Conservation (phyloP, 2,797 vertebrate genomes). For the Cryptoblepharus egeriae region DNA sequence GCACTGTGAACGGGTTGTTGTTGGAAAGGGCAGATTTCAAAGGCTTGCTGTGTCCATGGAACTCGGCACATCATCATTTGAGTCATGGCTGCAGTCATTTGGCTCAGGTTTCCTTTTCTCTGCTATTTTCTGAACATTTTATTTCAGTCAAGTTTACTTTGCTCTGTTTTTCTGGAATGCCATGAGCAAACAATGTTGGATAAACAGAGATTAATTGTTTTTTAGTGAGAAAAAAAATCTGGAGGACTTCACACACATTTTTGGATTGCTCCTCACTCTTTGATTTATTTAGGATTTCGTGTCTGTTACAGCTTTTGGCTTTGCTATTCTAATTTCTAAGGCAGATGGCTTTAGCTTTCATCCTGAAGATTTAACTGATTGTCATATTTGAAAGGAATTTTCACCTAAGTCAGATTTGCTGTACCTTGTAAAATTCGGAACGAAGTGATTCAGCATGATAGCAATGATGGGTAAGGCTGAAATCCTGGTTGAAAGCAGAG, state of each 20-base stretch:
- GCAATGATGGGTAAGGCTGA: not conserved
- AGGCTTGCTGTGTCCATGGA: not conserved
- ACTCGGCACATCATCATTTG: not conserved
- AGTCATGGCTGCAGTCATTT: not conserved
- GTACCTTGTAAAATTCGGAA: slow-evolving; percentile 1
- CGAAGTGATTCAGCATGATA: not conserved
- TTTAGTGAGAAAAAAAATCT: not conserved
- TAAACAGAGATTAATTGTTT: slow-evolving; percentile 12
- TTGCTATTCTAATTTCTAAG: not conserved
- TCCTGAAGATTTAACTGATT: not conserved
- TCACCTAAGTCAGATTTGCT: not conserved
- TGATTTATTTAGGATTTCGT: slow-evolving; percentile 10
- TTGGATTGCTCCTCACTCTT: slow-evolving; percentile 2
- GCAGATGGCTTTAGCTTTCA: not conserved
- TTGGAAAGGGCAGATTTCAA: not conserved
- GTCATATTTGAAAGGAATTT: not conserved
- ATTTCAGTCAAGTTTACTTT: not conserved
- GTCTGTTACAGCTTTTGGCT: not conserved
- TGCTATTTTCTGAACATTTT: not conserved
- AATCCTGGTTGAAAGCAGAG: not conserved
- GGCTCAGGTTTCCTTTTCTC: not conserved
- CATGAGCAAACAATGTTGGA: slow-evolving; percentile 1
- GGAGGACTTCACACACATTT: slow-evolving; percentile 15
- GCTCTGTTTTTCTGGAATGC: slow-evolving; percentile 5
- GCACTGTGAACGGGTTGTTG: not conserved